These are phyloP conservation scores for Brachyrhaphis roseni DNA, from an alignment of 2,797 vertebrate species.

Conservation along the genomic window DNA sequence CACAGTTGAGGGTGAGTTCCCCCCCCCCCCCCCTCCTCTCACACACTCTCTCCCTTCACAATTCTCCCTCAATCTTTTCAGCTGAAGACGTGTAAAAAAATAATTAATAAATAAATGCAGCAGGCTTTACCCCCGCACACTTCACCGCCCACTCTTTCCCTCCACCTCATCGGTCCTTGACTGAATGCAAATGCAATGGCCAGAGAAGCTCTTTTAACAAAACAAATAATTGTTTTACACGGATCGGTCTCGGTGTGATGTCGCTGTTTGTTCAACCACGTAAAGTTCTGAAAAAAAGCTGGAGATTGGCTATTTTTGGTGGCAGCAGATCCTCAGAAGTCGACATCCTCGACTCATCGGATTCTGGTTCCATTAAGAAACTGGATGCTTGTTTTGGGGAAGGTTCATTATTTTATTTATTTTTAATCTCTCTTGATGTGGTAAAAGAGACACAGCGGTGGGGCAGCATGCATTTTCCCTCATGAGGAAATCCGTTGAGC, in stretches of 20 bases:
- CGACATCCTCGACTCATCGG: conserved; percentile 17
- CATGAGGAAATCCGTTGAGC: conserved; percentile 5
- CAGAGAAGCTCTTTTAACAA: conserved; percentile 21
- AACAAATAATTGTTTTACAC: conserved; percentile 33
- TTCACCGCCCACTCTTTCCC: conserved; percentile 44
- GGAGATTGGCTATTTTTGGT: conserved; percentile 35
- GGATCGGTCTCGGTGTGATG: conserved; percentile 37
- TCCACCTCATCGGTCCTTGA: conserved; percentile 8
- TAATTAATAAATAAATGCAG: conserved; percentile 52
- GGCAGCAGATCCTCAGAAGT: conserved; percentile 24
- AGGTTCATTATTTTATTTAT: neutral
- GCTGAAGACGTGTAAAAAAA: conserved; percentile 50
- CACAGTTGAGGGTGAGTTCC: conserved; percentile 90
- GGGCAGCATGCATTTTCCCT: neutral
- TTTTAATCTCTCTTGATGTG: neutral
- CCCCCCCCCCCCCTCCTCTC: neutral
- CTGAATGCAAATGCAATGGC: conserved; percentile 68
- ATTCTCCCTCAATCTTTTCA: conserved; percentile 30
- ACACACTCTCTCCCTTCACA: neutral
- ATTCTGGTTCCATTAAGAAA: conserved; percentile 9
- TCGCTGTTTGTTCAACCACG: conserved; percentile 32
- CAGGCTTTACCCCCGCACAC: conserved; percentile 43
- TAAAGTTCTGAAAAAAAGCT: conserved; percentile 62
- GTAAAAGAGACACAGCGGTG: neutral
- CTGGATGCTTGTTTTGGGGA: conserved; percentile 7